A percentile compares a stretch with the other conserved stretches of the same genome.
phyloP scores from a whole-genome alignment of 2,888 invertebrate genomes.

The Glyphotaelius pellucidus region DNA sequence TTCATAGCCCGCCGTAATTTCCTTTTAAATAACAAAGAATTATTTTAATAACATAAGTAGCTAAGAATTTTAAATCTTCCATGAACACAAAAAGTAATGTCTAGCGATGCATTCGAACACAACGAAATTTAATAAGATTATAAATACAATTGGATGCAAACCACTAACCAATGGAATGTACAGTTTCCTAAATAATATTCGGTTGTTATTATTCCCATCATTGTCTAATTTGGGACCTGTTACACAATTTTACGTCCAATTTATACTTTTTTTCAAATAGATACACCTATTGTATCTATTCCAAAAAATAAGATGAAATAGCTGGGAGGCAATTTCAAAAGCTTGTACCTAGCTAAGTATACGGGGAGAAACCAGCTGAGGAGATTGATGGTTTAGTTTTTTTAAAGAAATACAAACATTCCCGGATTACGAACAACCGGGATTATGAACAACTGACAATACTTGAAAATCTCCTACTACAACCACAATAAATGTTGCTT shows the following conservation, averaged over 20 bases:
- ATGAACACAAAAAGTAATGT: slow-evolving; percentile 40
- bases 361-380: too few relatives aligned
- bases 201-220: background rate
- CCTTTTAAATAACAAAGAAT: slow-evolving; percentile 64
- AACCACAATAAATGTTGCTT: too few relatives aligned
- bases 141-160: background rate
- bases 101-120: background rate
- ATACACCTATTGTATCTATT: background rate
- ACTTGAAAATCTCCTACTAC: too few relatives aligned
- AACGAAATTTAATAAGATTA: background rate
- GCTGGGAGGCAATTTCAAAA: too few relatives aligned
- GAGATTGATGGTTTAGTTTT: too few relatives aligned
- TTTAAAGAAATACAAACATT: too few relatives aligned
- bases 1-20: slow-evolving; percentile 60
- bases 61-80: slow-evolving; percentile 46
- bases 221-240: background rate
- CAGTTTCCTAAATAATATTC: slow-evolving; percentile 1
- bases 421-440: too few relatives aligned
- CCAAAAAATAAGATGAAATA: too few relatives aligned
- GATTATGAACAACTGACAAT: too few relatives aligned
- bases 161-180: background rate
- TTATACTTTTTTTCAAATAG: background rate
- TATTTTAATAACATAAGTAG: slow-evolving; percentile 63
- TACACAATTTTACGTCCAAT: background rate
- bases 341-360: too few relatives aligned